Evolutionary conservation across 2,797 vertebrate species (phyloP), one percentile per base, ranked within the genome.

Genomic region (Gymnodraco acuticeps): DNA sequence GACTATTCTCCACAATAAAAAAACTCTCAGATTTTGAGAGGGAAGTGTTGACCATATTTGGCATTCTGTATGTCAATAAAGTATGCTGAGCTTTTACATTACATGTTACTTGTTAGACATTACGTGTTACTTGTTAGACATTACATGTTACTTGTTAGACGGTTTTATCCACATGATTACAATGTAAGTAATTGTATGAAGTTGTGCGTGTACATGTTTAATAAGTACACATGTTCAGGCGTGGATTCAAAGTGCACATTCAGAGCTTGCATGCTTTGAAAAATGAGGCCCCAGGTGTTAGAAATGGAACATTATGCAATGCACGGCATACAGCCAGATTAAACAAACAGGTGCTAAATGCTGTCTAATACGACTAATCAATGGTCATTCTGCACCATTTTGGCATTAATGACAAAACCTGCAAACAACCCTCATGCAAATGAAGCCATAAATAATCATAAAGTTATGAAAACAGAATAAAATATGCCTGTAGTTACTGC

Each of bases 271-370:
- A 4, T 10, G 53, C n/a, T 48, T 45, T 62, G 27, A 70, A 46
- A 68, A 73, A 67, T 51, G 33, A 71, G 70, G 42, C 50, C 46
- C 14, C 52, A 62, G 54, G 64, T 75, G 77, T 76, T 72, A 71
- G 23, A 54, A 54, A 45, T 27, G 60, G 61, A 45, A 65, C 31
- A 72, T 70, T 38, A 71, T 61, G 59, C 45, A 61, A 8, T 41
- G 54, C 65, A 13, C 42, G 54, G 38, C 68, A 74, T 69, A 0
- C 10, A 64, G 50, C 43, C 52, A 76, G 56, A 78, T 51, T 55
- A 61, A 68, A 55, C 64, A 71, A 67, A 48, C 27, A 55, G 60
- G 47, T 60, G 48, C 64, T 68, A 47, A 81, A 77, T 70, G 53
- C 10, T 43, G 52, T 42, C 64, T 68, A 50, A 70, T 17, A 4